These are phyloP conservation scores for Engraulis encrasicolus DNA, from an alignment of 2,113 vertebrate genomes.

Conservation along the genomic window DNA sequence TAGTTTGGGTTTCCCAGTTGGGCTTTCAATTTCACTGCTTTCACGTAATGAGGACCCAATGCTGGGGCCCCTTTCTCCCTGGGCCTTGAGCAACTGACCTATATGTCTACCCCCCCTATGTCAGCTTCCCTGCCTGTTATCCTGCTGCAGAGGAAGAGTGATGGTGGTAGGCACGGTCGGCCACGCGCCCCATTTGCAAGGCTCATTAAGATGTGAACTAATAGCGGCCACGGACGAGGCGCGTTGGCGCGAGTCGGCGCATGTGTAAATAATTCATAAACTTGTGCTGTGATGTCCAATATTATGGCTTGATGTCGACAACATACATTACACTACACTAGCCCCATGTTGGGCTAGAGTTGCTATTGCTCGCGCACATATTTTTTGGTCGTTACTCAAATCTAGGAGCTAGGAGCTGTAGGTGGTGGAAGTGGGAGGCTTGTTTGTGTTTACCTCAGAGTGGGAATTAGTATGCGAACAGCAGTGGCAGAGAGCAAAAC, in stretches of 20 bases:
- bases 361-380: neutral
- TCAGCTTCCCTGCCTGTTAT: too few species aligned
- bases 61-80: too few species aligned
- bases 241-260: neutral
- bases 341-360: neutral
- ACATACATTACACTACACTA: too few species aligned
- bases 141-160: neutral
- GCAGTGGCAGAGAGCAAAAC: neutral
- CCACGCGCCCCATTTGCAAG: neutral
- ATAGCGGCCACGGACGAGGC: slow-evolving; percentile 27
- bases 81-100: too few species aligned
- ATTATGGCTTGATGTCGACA: neutral
- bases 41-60: too few species aligned
- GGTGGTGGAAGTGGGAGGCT: neutral
- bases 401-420: too few species aligned
- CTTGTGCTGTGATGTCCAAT: neutral
- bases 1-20: too few species aligned
- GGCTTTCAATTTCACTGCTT: too few species aligned
- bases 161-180: neutral
- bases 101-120: too few species aligned
- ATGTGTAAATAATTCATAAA: slow-evolving; percentile 13
- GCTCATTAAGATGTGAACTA: slow-evolving; percentile 7
- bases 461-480: neutral
- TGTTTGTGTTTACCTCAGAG: neutral
- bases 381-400: neutral